These are phyloP conservation scores for Pammene fasciana DNA, from an alignment of 2,888 invertebrate species.

Conservation along the genomic window DNA sequence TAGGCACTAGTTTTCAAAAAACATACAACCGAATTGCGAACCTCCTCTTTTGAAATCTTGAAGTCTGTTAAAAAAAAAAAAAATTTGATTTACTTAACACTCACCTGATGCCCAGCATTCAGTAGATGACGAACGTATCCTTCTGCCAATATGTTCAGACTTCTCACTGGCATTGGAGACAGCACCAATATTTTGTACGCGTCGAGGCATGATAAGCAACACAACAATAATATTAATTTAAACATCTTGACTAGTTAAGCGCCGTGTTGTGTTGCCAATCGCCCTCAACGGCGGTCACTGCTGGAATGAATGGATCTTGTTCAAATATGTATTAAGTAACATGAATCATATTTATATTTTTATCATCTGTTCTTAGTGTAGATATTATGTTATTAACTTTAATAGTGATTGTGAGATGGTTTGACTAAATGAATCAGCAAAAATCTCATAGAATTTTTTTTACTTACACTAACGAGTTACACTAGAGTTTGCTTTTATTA, in stretches of 20 bases:
- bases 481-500: no score
- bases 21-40: no score
- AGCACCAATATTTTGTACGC: slow-evolving; percentile 31
- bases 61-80: background rate
- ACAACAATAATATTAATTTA: slow-evolving; percentile 19
- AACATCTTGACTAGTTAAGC: slow-evolving; percentile 3
- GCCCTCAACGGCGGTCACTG: background rate
- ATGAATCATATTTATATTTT: no score
- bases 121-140: slow-evolving; percentile 27
- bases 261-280: background rate
- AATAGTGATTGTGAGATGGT: no score
- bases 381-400: no score
- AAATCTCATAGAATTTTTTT: no score
- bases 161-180: slow-evolving; percentile 27
- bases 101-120: slow-evolving; percentile 29
- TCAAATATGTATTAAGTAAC: background rate
- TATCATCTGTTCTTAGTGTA: no score
- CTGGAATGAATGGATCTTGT: slow-evolving; percentile 14
- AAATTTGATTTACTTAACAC: background rate
- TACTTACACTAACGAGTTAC: no score
- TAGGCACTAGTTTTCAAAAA: no score
- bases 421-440: no score
- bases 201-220: background rate
- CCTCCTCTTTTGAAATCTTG: no score
- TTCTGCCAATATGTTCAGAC: slow-evolving; percentile 36